Evolutionary conservation across 2,113 vertebrate genomes (phyloP), one percentile per base, ranked within the genome.

Genomic region (Corythaixoides concolor): DNA sequence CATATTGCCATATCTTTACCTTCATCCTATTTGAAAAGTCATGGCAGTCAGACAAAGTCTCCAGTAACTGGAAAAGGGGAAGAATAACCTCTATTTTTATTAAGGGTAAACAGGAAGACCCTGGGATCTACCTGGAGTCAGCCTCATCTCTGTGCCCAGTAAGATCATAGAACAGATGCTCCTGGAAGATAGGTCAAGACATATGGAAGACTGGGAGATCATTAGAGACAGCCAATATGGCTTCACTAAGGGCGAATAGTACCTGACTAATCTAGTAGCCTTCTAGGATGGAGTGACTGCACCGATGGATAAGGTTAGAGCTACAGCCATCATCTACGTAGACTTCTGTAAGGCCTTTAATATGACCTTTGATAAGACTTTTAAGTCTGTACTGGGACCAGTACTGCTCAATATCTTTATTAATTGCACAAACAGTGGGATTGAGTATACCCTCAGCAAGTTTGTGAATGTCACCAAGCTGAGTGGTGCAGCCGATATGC

Each of bases 351-450:
- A 59, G 28, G 22, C 18, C 8, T 62, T 72, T 62, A 19, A 52
- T n/a, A 43, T 12, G 12, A 12, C 41, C 41, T 41, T 41, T 41
- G 41, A 41, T 12, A 41, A 41, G 41, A 12, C 41, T 12, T 41
- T 41, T 41, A 41, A 41, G 41, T 55, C 9, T 0, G 0, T n/a
- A 32, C 5, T 50, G 22, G 45, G 26, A 66, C 15, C 3, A 15
- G 12, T 22, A 32, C 13, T 52, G 11, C 50, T 60, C 4, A 75
- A 5, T 64, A 23, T 32, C 19, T 53, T 53, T 32, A 49, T 49
- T 21, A 39, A 27, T 41, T 28, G 21, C 37, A 62, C 39, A 53
- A 62, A 41, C 41, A 41, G 41, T 41, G 12, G 41, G 41, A 41
- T 41, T 41, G 41, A 41, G 41, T 41, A 41, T 12, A 41, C 41